Conservation (phyloP, 2,888 invertebrate genomes). For the Esperia sulphurella region DNA sequence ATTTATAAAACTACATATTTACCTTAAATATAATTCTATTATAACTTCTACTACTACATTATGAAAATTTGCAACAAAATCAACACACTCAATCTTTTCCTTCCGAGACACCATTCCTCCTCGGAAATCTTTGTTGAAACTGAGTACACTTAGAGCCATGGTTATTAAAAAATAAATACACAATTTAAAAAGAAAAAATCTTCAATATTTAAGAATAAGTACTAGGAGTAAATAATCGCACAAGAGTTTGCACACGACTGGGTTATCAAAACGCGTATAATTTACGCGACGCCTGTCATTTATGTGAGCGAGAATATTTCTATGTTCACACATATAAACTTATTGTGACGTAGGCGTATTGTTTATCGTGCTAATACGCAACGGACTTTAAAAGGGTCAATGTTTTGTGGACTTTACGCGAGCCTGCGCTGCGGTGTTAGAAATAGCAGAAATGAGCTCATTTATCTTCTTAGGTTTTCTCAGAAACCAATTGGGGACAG, state of each 20-base stretch:
- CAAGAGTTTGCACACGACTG: conserved; percentile 35
- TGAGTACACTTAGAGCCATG: conserved; percentile 37
- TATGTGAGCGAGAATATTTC: not conserved
- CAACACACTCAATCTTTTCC: conserved; percentile 34
- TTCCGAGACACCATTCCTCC: conserved; percentile 21
- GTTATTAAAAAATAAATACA: conserved; percentile 12
- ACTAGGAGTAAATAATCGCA: conserved; percentile 31
- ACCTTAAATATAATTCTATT: conserved; percentile 28
- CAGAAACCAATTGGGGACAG: too few species aligned
- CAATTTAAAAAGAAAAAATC: conserved; percentile 6
- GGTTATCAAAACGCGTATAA: conserved; percentile 21
- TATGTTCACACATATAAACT: not conserved
- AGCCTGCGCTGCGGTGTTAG: too few species aligned
- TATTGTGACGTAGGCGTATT: not conserved
- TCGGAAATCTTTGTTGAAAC: conserved; percentile 23
- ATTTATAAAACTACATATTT: conserved; percentile 3
- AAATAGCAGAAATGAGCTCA: too few species aligned
- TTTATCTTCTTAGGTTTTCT: too few species aligned
- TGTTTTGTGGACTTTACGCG: not conserved
- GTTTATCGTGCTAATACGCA: not conserved
- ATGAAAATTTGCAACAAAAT: conserved; percentile 25
- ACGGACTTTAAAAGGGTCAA: not conserved
- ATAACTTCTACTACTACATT: conserved; percentile 32
- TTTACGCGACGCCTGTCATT: conserved; percentile 21
- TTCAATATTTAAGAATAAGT: conserved; percentile 10